These are phyloP conservation scores for Suillia variegata DNA, from an alignment of 2,888 invertebrate species.

Conservation along the genomic window DNA sequence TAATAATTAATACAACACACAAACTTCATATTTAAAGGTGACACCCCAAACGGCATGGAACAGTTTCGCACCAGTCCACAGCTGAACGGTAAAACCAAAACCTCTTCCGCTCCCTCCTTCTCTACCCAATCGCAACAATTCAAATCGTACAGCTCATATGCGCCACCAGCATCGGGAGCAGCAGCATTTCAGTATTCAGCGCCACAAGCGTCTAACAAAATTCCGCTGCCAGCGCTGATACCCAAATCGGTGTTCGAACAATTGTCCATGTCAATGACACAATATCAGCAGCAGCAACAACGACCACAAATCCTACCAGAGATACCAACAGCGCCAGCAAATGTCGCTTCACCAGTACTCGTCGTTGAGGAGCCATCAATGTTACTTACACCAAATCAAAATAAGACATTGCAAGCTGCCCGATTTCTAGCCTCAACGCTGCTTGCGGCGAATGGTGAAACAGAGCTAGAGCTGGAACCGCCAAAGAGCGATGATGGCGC, in stretches of 20 bases:
- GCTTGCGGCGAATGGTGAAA: constrained; percentile 30
- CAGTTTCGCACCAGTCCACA: constrained; percentile 21
- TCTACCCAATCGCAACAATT: background rate
- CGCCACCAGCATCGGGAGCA: constrained; percentile 37
- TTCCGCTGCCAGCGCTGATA: constrained; percentile 30
- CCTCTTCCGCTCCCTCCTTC: background rate
- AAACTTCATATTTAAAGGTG: too few species aligned
- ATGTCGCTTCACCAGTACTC: constrained; percentile 17
- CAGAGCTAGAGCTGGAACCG: constrained; percentile 16
- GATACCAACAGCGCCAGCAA: background rate
- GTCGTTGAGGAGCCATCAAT: constrained; percentile 31
- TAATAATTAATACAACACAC: constrained; percentile 22
- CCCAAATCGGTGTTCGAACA: constrained; percentile 27
- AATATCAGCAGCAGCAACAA: background rate
- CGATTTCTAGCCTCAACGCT: constrained; percentile 33
- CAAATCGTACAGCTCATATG: constrained; percentile 32
- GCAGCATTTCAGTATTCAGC: constrained; percentile 23
- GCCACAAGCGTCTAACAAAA: constrained; percentile 18
- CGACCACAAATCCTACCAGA: background rate
- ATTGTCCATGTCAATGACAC: constrained; percentile 5
- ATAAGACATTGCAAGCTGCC: constrained; percentile 35
- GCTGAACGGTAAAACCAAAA: constrained; percentile 6
- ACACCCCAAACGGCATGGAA: constrained; percentile 11
- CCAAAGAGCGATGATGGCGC: background rate
- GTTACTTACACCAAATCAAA: constrained; percentile 27